Evolutionary conservation across 2,888 invertebrate species (phyloP).

Genomic region (Ptychoptera contaminata): DNA sequence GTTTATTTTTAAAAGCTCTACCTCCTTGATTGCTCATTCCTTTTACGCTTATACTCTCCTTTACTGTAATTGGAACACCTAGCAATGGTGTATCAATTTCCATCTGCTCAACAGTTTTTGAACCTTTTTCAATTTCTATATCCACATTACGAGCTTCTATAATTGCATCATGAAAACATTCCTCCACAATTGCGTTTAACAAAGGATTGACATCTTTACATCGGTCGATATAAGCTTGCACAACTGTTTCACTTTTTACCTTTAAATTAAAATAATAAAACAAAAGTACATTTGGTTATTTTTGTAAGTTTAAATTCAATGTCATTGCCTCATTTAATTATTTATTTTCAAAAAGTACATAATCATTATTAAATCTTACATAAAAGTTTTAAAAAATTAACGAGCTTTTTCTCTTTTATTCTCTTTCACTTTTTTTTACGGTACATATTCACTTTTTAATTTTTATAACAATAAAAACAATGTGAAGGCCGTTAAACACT

Average conservation of each 20-base stretch:
- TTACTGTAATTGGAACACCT: slow-evolving; percentile 74
- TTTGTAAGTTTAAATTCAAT: background rate
- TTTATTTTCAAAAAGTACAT: background rate
- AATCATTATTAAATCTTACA: background rate
- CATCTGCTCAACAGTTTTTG: slow-evolving; percentile 41
- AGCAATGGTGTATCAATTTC: slow-evolving; percentile 54
- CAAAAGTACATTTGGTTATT: slow-evolving; percentile 13
- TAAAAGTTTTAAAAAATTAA: background rate
- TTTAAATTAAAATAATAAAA: slow-evolving; percentile 25
- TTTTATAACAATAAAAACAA: background rate
- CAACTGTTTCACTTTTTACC: slow-evolving; percentile 54
- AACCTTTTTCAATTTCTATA: slow-evolving; percentile 41
- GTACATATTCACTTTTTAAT: background rate
- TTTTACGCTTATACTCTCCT: slow-evolving; percentile 64
- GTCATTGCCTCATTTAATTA: background rate
- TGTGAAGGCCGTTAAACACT: too few species aligned
- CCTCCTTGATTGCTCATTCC: slow-evolving; percentile 69
- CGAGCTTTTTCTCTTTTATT: background rate
- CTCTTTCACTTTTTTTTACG: background rate
- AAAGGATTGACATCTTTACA: slow-evolving; percentile 63
- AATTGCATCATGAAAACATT: slow-evolving; percentile 58
- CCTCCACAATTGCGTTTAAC: slow-evolving; percentile 66
- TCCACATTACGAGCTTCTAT: slow-evolving; percentile 60
- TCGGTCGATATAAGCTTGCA: slow-evolving; percentile 56
- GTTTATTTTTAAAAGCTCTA: slow-evolving; percentile 37